These are phyloP conservation scores for Metridium senile DNA, from an alignment of 92 coral and sea anemone species.

Conservation along the genomic window DNA sequence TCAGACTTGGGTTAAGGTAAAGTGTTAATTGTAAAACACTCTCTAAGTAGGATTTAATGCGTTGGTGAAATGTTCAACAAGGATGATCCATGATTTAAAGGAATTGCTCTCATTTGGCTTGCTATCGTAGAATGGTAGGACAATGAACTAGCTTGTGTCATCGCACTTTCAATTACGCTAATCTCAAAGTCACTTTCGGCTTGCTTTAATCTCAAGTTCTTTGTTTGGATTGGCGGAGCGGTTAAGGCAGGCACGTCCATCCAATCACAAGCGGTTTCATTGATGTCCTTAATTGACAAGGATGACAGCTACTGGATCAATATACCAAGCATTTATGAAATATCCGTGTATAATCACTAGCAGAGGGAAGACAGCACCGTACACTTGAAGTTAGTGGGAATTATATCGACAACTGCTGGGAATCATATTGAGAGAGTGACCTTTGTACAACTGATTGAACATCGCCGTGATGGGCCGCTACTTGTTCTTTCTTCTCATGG, in stretches of 20 bases:
- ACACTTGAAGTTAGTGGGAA: constrained; percentile 4
- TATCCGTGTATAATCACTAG: constrained; percentile 40
- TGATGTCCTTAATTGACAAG: constrained; percentile 37
- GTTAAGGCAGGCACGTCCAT: not conserved
- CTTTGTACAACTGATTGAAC: constrained; percentile 29
- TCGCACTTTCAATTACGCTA: constrained; percentile 59
- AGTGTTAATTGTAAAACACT: constrained; percentile 72
- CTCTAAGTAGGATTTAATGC: constrained; percentile 78
- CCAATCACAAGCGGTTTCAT: constrained; percentile 20
- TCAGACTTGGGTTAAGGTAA: constrained; percentile 27
- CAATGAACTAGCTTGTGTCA: constrained; percentile 54
- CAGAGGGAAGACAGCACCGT: constrained; percentile 16
- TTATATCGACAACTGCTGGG: constrained; percentile 12
- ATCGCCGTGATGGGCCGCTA: constrained; percentile 16
- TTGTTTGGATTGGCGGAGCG: constrained; percentile 48
- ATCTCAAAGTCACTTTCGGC: constrained; percentile 35
- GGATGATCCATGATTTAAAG: constrained; percentile 40
- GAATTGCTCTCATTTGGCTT: not conserved
- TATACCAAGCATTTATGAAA: constrained; percentile 67
- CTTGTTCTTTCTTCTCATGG: not conserved
- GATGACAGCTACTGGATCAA: constrained; percentile 31
- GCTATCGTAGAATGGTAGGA: constrained; percentile 3
- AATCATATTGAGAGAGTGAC: constrained; percentile 5
- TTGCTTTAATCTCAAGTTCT: constrained; percentile 35
- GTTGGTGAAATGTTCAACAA: constrained; percentile 66